Percentiles rank a stretch among this genome's conserved stretches.
phyloP scores from a whole-genome alignment of 2,888 invertebrate species.

The Drymonia ruficornis region DNA sequence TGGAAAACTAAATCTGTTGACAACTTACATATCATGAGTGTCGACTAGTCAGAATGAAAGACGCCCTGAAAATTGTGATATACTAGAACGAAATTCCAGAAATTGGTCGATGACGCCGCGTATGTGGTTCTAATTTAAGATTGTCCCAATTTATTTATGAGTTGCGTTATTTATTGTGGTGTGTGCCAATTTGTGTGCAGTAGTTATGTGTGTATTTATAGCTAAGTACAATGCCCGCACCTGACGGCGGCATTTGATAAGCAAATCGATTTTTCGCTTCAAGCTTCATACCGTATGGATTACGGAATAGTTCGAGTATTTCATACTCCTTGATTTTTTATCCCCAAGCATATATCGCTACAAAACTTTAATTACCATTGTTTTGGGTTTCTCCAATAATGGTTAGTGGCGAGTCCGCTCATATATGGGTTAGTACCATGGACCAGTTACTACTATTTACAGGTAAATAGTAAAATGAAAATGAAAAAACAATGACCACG shows the following conservation, averaged over 20 bases:
- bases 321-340: no score
- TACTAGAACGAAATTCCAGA: neutral
- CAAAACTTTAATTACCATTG: no score
- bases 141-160: constrained; percentile 8
- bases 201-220: constrained; percentile 15
- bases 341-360: no score
- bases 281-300: neutral
- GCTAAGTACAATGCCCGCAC: constrained; percentile 21
- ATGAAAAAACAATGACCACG: no score
- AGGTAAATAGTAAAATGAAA: no score
- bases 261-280: constrained; percentile 43
- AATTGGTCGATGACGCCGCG: constrained; percentile 3
- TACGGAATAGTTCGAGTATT: neutral
- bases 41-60: neutral
- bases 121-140: constrained; percentile 1
- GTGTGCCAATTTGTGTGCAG: constrained; percentile 2
- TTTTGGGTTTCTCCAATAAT: no score
- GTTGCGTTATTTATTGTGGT: constrained; percentile 3
- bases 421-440: no score
- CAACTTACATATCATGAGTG: neutral
- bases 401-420: no score
- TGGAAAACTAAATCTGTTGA: neutral
- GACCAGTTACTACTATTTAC: no score
- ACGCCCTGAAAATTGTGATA: neutral
- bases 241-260: constrained; percentile 36